Conservation (phyloP, 2,888 invertebrate species). For the Philereme transversata region DNA sequence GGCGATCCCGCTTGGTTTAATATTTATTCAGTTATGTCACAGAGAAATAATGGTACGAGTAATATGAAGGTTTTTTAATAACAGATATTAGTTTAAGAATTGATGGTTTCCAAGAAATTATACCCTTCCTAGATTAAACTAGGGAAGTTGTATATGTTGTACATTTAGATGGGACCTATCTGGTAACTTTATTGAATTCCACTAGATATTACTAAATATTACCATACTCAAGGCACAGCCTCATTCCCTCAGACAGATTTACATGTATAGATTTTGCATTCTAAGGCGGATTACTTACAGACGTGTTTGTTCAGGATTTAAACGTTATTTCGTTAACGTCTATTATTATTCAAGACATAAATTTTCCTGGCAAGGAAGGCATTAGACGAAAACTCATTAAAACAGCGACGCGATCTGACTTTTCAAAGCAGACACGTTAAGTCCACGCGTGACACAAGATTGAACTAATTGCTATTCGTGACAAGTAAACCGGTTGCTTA, state of each 20-base stretch:
- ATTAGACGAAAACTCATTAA: constrained; percentile 83
- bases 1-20: not conserved
- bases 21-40: not conserved
- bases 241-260: constrained; percentile 20
- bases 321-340: constrained; percentile 72
- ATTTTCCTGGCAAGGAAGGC: constrained; percentile 77
- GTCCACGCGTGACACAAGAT: constrained; percentile 78
- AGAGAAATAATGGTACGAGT: not conserved
- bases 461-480: constrained; percentile 75
- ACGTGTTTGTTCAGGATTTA: constrained; percentile 76
- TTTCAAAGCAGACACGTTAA: constrained; percentile 83
- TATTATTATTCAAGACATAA: constrained; percentile 83
- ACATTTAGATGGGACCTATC: too few relatives aligned
- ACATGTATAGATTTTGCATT: constrained; percentile 49
- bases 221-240: constrained; percentile 6
- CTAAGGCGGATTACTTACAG: constrained; percentile 68
- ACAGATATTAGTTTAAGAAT: too few relatives aligned
- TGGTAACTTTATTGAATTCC: too few relatives aligned
- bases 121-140: too few relatives aligned
- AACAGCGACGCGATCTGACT: constrained; percentile 80
- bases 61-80: too few relatives aligned
- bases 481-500: constrained; percentile 70
- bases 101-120: too few relatives aligned
- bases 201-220: too few relatives aligned
- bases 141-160: too few relatives aligned